Percentiles rank a stretch among this genome's conserved stretches.
phyloP scores from a whole-genome alignment of 1,140 invertebrate genomes.

The Sminthurides bifidus region DNA sequence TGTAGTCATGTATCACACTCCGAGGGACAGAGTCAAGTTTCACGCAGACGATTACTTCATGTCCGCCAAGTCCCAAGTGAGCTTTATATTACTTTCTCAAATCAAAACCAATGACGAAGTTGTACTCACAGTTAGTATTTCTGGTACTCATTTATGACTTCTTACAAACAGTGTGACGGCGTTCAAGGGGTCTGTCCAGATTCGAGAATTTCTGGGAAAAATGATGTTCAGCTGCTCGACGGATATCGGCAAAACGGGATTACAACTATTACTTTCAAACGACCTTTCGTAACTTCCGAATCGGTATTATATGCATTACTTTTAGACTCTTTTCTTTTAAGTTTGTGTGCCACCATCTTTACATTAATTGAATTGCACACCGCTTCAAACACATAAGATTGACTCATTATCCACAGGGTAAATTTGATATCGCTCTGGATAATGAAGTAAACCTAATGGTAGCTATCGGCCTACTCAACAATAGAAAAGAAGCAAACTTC shows the following conservation, averaged over 20 bases:
- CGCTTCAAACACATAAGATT: not conserved
- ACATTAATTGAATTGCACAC: not conserved
- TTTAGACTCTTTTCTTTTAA: not conserved
- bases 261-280: constrained; percentile 64
- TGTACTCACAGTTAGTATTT: too few species aligned
- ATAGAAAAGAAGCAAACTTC: constrained; percentile 64
- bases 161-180: constrained; percentile 40
- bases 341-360: not conserved
- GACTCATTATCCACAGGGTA: not conserved
- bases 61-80: constrained; percentile 58
- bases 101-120: not conserved
- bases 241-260: constrained; percentile 64
- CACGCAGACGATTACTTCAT: constrained; percentile 74
- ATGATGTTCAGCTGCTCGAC: constrained; percentile 60
- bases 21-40: constrained; percentile 47
- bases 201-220: constrained; percentile 60
- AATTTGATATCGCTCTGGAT: constrained; percentile 38
- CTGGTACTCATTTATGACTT: constrained; percentile 3
- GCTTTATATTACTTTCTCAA: not conserved
- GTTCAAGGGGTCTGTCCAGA: constrained; percentile 74
- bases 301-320: not conserved
- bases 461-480: constrained; percentile 71
- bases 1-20: constrained; percentile 60
- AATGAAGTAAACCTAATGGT: constrained; percentile 67
- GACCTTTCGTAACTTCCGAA: constrained; percentile 63